Evolutionary conservation across 1,140 invertebrate species (phyloP).

Genomic region (Solenopsis fugax): DNA sequence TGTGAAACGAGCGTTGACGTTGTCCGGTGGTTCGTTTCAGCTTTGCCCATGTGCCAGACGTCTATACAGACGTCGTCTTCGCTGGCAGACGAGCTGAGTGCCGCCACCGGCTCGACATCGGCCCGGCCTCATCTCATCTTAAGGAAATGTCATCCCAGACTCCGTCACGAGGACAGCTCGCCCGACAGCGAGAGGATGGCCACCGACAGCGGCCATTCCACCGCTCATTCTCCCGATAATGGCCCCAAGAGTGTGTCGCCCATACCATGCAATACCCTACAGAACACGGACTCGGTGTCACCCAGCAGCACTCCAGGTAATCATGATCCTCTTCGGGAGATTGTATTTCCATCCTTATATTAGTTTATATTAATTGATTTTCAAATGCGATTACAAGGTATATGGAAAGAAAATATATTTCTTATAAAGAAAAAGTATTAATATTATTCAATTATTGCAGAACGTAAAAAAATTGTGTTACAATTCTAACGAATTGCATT

Average conservation of each 20-base stretch:
- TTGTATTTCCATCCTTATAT: neutral
- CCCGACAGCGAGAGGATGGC: constrained; percentile 94
- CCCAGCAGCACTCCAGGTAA: constrained; percentile 84
- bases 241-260: constrained; percentile 94
- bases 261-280: constrained; percentile 82
- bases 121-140: constrained; percentile 89
- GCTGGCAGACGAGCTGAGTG: constrained; percentile 90
- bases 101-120: constrained; percentile 69
- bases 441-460: neutral
- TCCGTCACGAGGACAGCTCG: constrained; percentile 93
- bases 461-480: no score
- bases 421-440: neutral
- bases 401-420: neutral
- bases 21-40: constrained; percentile 56
- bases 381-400: neutral
- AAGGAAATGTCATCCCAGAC: constrained; percentile 89
- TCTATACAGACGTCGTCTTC: constrained; percentile 86
- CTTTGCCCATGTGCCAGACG: constrained; percentile 74
- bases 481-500: no score
- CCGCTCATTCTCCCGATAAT: constrained; percentile 95
- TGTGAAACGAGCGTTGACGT: neutral
- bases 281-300: constrained; percentile 83
- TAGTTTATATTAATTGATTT: neutral
- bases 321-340: neutral
- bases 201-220: constrained; percentile 95